Evolutionary conservation across 2,797 vertebrate genomes (phyloP).

Genomic region (Ptychadena robeensis): DNA sequence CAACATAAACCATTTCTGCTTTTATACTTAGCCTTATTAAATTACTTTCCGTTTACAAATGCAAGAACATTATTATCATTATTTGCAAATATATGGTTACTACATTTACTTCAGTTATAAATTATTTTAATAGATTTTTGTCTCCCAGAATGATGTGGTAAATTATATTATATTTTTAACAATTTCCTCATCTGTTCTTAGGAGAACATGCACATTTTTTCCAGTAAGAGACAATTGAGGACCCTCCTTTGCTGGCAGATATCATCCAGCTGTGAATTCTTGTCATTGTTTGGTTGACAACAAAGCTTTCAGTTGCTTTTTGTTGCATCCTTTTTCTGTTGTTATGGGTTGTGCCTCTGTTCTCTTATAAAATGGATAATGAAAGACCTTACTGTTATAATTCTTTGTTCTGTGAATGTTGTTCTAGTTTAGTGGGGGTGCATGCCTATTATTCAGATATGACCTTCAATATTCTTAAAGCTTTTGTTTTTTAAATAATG

Average conservation of each 20-base stretch:
- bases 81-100: not conserved
- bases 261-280: slow-evolving; percentile 8
- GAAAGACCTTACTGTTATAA: not conserved
- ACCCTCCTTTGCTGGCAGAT: not conserved
- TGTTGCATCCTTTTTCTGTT: not conserved
- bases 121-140: not conserved
- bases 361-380: not conserved
- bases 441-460: too few relatives aligned
- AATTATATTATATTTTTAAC: slow-evolving; percentile 7
- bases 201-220: not conserved
- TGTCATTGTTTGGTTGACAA: slow-evolving; percentile 3
- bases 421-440: not conserved
- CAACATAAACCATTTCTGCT: slow-evolving; percentile 13
- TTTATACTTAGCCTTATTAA: slow-evolving; percentile 16
- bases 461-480: too few relatives aligned
- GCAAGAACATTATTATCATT: not conserved
- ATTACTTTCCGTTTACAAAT: not conserved
- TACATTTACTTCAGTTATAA: not conserved
- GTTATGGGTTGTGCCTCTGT: not conserved
- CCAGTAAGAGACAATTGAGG: slow-evolving; percentile 10
- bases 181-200: not conserved
- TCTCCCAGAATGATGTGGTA: not conserved
- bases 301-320: not conserved
- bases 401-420: not conserved
- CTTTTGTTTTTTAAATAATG: too few relatives aligned